phyloP scores from a whole-genome alignment of 1,140 invertebrate species.

The Drosophila equinoxialis region DNA sequence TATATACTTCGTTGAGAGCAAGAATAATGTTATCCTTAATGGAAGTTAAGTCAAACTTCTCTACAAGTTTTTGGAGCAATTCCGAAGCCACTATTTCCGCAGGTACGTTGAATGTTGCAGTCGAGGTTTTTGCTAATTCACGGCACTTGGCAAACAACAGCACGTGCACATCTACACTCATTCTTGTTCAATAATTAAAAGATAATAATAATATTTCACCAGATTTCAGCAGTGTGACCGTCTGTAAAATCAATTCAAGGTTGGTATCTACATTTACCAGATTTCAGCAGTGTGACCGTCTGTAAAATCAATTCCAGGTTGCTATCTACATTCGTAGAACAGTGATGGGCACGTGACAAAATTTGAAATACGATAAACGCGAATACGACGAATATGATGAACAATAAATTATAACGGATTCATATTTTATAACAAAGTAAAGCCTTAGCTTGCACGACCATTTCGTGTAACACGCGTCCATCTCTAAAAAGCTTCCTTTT shows the following conservation, averaged over 20 bases:
- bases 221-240: not conserved
- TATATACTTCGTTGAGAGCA: conserved; percentile 92
- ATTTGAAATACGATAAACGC: too few species aligned
- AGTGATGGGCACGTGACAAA: not conserved
- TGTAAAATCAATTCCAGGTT: not conserved
- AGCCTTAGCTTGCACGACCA: too few species aligned
- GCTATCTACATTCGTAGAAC: not conserved
- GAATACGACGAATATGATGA: too few species aligned
- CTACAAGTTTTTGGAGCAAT: conserved; percentile 84
- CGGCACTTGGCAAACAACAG: conserved; percentile 94
- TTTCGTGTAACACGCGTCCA: too few species aligned
- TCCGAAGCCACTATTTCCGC: conserved; percentile 83
- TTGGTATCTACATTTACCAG: not conserved
- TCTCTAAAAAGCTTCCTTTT: not conserved
- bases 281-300: too few species aligned
- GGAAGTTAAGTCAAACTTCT: conserved; percentile 86
- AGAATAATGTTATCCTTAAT: conserved; percentile 89
- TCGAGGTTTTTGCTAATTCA: conserved; percentile 88
- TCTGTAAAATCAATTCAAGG: not conserved
- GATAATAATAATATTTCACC: not conserved
- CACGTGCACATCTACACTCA: conserved; percentile 85
- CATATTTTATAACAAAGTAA: too few species aligned
- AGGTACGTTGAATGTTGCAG: conserved; percentile 84
- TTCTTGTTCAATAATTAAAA: not conserved
- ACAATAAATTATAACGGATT: too few species aligned